Conservation (phyloP, 2,888 invertebrate genomes). For the Eumerus sabulonum region DNA sequence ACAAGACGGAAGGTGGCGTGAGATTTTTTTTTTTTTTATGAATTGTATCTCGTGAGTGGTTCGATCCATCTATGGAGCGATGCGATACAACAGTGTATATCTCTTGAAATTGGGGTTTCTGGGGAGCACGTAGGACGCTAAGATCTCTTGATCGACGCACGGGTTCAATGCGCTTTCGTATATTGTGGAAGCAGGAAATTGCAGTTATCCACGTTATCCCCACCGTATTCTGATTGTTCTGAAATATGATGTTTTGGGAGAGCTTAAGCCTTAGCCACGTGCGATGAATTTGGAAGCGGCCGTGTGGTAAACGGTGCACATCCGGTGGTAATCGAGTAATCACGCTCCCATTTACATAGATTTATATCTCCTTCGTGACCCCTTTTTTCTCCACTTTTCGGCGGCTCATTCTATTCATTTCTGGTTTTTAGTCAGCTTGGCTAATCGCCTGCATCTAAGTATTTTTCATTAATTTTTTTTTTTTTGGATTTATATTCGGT, state of each 20-base stretch:
- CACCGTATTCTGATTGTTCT: neutral
- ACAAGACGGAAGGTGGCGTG: too few relatives aligned
- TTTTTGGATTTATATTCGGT: too few relatives aligned
- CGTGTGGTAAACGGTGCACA: conserved; percentile 36
- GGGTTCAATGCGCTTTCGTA: conserved; percentile 43
- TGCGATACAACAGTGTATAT: neutral
- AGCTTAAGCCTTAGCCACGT: neutral
- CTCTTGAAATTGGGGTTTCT: conserved; percentile 60
- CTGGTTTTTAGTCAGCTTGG: too few relatives aligned
- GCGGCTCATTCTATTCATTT: too few relatives aligned
- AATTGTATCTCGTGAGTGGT: neutral
- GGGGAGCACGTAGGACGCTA: conserved; percentile 36
- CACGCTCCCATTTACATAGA: too few relatives aligned
- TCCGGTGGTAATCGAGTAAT: conserved; percentile 28
- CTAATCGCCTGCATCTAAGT: too few relatives aligned
- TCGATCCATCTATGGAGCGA: conserved; percentile 28
- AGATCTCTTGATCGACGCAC: conserved; percentile 12
- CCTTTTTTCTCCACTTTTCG: too few relatives aligned
- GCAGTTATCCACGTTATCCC: conserved; percentile 44
- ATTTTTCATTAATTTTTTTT: too few relatives aligned
- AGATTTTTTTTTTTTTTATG: too few relatives aligned
- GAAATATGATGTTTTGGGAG: conserved; percentile 3
- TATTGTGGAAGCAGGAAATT: conserved; percentile 30
- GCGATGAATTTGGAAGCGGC: conserved; percentile 17
- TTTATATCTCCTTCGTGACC: too few relatives aligned